These are phyloP conservation scores for Athalia rosae DNA, from an alignment of 2,888 invertebrate genomes.

Conservation along the genomic window DNA sequence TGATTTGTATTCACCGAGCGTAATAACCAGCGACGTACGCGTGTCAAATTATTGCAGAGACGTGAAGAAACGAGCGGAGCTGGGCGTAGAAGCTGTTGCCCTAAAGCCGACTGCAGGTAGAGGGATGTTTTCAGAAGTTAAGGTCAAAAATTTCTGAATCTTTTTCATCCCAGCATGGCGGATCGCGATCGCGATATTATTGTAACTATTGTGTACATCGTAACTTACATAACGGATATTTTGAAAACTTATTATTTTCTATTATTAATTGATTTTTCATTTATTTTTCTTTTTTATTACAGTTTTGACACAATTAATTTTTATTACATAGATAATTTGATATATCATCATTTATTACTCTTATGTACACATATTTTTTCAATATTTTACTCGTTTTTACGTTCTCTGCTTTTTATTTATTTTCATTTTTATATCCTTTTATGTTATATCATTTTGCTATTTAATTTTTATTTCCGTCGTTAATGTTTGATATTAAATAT, in stretches of 20 bases:
- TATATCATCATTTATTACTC: slow-evolving; percentile 5
- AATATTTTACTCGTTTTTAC: not conserved
- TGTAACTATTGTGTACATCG: too few relatives aligned
- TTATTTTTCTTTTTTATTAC: slow-evolving; percentile 21
- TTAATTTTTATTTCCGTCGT: too few relatives aligned
- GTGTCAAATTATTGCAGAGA: slow-evolving; percentile 40
- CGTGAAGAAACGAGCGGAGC: slow-evolving; percentile 22
- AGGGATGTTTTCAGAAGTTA: slow-evolving; percentile 11
- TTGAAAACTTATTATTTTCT: too few relatives aligned
- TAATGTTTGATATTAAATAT: too few relatives aligned
- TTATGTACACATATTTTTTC: slow-evolving; percentile 29
- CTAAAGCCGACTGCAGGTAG: too few relatives aligned
- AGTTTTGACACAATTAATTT: not conserved
- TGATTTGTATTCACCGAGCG: slow-evolving; percentile 32
- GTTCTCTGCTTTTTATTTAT: not conserved
- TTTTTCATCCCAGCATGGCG: too few relatives aligned
- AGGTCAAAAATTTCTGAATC: slow-evolving; percentile 26
- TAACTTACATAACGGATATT: too few relatives aligned
- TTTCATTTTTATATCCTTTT: too few relatives aligned
- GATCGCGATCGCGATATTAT: too few relatives aligned
- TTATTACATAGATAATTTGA: not conserved
- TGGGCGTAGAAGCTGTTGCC: slow-evolving; percentile 14
- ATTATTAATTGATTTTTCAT: slow-evolving; percentile 21
- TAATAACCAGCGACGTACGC: slow-evolving; percentile 33
- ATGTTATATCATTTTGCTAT: too few relatives aligned